phyloP scores from a whole-genome alignment of 2,797 vertebrate genomes.

The Sciaenops ocellatus region DNA sequence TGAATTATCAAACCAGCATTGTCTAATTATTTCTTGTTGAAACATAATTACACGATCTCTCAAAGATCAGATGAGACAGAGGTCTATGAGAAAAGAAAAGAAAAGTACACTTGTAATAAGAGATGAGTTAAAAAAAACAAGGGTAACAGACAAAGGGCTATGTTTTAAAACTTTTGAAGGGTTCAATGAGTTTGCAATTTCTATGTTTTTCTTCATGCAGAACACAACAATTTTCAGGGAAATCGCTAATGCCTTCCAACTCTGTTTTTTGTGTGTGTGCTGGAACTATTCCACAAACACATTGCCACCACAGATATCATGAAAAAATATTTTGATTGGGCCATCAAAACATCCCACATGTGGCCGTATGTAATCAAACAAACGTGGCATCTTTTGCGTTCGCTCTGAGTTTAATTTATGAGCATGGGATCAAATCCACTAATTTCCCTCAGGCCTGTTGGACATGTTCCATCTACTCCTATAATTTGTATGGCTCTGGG shows the following conservation, averaged over 20 bases:
- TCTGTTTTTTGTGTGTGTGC: conserved; percentile 26
- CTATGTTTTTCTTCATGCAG: conserved; percentile 59
- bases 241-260: conserved; percentile 62
- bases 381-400: conserved; percentile 57
- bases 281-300: conserved; percentile 62
- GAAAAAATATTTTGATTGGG: conserved; percentile 65
- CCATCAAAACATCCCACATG: conserved; percentile 61
- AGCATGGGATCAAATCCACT: conserved; percentile 58
- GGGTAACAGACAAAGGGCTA: conserved; percentile 27
- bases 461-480: conserved; percentile 35
- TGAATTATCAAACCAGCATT: conserved; percentile 60
- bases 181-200: conserved; percentile 64
- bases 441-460: conserved; percentile 56
- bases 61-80: conserved; percentile 13
- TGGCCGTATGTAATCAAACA: conserved; percentile 62
- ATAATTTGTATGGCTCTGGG: conserved; percentile 44
- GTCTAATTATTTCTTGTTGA: conserved; percentile 69
- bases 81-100: conserved; percentile 35
- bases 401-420: conserved; percentile 63
- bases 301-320: conserved; percentile 66
- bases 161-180: conserved; percentile 48
- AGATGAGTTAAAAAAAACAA: conserved; percentile 44
- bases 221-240: conserved; percentile 60
- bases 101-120: conserved; percentile 28
- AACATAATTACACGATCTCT: conserved; percentile 12